Percentiles rank a stretch among this genome's conserved stretches.
These are phyloP conservation scores for Dipodomys merriami DNA, from an alignment of 2,113 vertebrate genomes.

Conservation along the genomic window DNA sequence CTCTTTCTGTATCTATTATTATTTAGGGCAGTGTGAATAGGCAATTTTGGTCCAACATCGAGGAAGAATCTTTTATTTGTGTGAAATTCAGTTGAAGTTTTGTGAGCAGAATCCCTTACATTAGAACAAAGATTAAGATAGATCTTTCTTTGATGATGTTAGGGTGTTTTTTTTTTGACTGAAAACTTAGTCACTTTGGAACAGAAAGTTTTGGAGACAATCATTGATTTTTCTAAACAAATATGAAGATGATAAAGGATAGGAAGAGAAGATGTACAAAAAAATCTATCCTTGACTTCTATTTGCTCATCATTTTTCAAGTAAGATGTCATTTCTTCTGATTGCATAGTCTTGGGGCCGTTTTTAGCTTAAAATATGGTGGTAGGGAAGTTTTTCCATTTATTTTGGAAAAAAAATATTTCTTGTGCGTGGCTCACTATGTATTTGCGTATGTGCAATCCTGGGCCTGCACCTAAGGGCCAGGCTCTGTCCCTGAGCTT, in stretches of 20 bases:
- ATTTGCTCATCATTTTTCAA: conserved; percentile 41
- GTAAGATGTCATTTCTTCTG: conserved; percentile 46
- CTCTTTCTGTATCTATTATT: not conserved
- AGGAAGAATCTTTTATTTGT: not conserved
- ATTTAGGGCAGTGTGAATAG: not conserved
- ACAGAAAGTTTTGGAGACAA: conserved; percentile 47
- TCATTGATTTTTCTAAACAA: conserved; percentile 49
- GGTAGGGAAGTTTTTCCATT: not conserved
- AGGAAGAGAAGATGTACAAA: not conserved
- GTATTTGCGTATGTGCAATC: not conserved
- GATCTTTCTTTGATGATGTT: not conserved
- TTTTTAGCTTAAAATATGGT: not conserved
- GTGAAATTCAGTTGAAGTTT: not conserved
- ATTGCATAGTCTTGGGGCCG: not conserved
- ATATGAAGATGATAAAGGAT: conserved; percentile 50
- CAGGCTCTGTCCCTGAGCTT: too few relatives aligned
- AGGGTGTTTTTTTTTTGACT: not conserved
- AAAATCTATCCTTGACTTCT: conserved; percentile 38
- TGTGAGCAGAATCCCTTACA: not conserved
- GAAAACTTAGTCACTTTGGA: not conserved
- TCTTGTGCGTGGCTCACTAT: not conserved
- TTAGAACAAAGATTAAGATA: not conserved
- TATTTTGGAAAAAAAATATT: not conserved
- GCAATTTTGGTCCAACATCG: not conserved
- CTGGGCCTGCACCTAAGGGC: too few relatives aligned